phyloP scores from a whole-genome alignment of 2,113 vertebrate genomes.

The Cariama cristata region DNA sequence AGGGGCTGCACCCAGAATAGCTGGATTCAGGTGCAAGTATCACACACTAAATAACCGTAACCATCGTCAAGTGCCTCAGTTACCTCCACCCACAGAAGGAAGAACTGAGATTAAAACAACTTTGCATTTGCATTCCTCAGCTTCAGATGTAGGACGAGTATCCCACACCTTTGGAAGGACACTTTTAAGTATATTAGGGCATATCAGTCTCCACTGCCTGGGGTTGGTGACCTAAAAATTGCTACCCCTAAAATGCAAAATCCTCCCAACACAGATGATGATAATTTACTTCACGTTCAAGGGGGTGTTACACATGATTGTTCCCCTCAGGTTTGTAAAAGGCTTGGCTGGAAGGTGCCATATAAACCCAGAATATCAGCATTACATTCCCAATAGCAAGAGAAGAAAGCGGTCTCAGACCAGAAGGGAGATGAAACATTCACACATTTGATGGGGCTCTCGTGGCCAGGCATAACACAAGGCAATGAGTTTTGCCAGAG shows the following conservation, averaged over 20 bases:
- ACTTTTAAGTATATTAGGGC: neutral
- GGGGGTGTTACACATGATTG: neutral
- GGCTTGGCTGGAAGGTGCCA: neutral
- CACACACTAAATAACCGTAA: neutral
- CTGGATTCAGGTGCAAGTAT: neutral
- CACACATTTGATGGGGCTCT: rapidly evolving
- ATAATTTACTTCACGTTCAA: neutral
- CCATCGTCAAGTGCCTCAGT: neutral
- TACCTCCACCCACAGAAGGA: neutral
- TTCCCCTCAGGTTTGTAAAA: neutral
- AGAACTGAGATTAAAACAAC: neutral
- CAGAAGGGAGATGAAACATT: neutral
- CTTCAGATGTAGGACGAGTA: neutral
- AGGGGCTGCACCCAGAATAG: neutral
- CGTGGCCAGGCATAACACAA: neutral
- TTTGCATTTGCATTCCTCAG: neutral
- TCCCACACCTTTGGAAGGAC: neutral
- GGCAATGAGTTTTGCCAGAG: neutral
- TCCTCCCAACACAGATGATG: neutral
- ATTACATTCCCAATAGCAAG: neutral
- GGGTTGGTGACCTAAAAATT: neutral
- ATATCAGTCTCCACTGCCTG: neutral
- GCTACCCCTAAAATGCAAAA: neutral
- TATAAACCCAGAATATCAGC: neutral
- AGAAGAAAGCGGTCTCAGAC: neutral